phyloP scores from a whole-genome alignment of 2,888 invertebrate genomes.

The Lagria hirta region DNA sequence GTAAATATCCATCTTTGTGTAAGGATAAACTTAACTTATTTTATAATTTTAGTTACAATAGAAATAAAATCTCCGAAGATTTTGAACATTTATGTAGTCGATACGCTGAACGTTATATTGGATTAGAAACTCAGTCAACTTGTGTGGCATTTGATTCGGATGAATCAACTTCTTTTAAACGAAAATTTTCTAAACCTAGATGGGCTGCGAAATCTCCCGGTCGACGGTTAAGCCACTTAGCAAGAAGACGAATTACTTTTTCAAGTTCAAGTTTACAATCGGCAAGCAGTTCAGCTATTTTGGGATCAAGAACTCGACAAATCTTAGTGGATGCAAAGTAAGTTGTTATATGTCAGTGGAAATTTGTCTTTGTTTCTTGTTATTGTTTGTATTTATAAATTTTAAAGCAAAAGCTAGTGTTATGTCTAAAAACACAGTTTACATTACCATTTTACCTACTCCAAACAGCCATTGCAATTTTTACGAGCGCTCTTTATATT shows the following conservation, averaged over 20 bases:
- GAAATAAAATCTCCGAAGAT: conserved; percentile 68
- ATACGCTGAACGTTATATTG: conserved; percentile 71
- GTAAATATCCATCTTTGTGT: conserved; percentile 55
- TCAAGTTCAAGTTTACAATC: conserved; percentile 67
- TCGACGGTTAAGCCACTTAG: conserved; percentile 73
- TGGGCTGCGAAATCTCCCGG: conserved; percentile 69
- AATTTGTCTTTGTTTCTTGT: conserved; percentile 2
- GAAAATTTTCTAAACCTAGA: conserved; percentile 56
- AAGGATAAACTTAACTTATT: conserved; percentile 2
- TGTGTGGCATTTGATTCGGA: conserved; percentile 63
- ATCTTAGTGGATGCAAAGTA: conserved; percentile 69
- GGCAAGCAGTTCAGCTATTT: conserved; percentile 51
- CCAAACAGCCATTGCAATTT: too few relatives aligned
- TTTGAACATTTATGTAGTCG: conserved; percentile 67
- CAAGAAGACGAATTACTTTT: conserved; percentile 73
- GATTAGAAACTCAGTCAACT: conserved; percentile 72
- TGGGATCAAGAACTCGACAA: conserved; percentile 55
- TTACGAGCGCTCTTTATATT: too few relatives aligned
- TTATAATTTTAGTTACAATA: conserved; percentile 65
- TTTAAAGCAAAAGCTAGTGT: conserved; percentile 19
- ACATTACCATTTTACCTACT: too few relatives aligned
- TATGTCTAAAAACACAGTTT: too few relatives aligned
- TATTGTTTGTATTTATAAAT: conserved; percentile 1
- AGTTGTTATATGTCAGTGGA: conserved; percentile 32
- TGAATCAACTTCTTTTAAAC: conserved; percentile 63